phyloP scores from a whole-genome alignment of 1,140 invertebrate species.

The Brachionus koreanus region DNA sequence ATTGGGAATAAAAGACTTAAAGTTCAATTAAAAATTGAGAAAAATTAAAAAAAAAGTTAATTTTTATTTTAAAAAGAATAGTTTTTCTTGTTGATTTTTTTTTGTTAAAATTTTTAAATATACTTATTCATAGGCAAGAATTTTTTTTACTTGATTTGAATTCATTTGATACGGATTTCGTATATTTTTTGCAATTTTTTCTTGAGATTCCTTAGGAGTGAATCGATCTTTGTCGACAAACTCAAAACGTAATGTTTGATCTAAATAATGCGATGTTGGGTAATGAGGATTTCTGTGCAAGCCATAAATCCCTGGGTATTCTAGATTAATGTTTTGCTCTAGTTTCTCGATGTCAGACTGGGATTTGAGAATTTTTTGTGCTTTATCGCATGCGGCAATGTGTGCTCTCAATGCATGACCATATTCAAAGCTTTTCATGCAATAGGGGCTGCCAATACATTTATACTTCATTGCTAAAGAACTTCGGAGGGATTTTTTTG shows the following conservation, averaged over 20 bases:
- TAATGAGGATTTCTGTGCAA: conserved; percentile 19
- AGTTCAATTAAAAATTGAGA: conserved; percentile 80
- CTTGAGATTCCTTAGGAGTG: background rate
- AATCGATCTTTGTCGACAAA: conserved; percentile 4
- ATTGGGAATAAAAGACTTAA: conserved; percentile 94
- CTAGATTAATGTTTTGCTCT: conserved; percentile 2
- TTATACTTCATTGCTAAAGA: conserved; percentile 30
- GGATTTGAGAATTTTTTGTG: conserved; percentile 30
- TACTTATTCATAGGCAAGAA: background rate
- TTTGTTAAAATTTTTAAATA: background rate
- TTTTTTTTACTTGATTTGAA: conserved; percentile 20
- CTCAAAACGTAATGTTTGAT: conserved; percentile 8
- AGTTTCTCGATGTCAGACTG: background rate
- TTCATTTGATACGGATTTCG: conserved; percentile 5
- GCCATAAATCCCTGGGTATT: conserved; percentile 37
- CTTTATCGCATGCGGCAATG: conserved; percentile 25
- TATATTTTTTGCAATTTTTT: background rate
- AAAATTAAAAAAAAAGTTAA: background rate
- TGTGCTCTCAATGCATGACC: conserved; percentile 37
- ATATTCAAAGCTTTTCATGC: conserved; percentile 40
- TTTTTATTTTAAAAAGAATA: background rate
- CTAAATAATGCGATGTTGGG: conserved; percentile 34
- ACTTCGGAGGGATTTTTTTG: background rate
- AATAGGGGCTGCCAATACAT: conserved; percentile 37
- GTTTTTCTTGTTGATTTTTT: background rate